phyloP scores from a whole-genome alignment of 2,113 vertebrate genomes.

The Oreochromis spilurus region DNA sequence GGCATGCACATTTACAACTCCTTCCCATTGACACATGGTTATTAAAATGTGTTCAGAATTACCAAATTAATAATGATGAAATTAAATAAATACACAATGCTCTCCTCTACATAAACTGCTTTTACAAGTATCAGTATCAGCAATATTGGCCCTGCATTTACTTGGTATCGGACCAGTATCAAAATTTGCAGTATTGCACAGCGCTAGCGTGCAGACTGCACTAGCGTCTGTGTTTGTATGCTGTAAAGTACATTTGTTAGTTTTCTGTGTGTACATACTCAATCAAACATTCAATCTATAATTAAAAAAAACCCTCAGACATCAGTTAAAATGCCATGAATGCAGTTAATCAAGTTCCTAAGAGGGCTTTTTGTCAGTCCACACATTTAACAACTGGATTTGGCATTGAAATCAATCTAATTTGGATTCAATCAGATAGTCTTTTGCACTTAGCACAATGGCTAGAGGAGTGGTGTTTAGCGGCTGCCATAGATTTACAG shows the following conservation, averaged over 20 bases:
- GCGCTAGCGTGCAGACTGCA: neutral
- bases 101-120: too few relatives aligned
- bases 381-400: conserved; percentile 49
- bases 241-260: neutral
- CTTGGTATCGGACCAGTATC: neutral
- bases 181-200: neutral
- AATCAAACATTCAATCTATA: neutral
- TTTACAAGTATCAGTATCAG: neutral
- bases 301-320: neutral
- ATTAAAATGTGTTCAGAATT: too few relatives aligned
- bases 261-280: neutral
- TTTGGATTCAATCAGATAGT: conserved; percentile 57
- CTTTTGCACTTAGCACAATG: conserved; percentile 21
- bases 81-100: too few relatives aligned
- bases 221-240: neutral
- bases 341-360: conserved; percentile 30
- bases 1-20: neutral
- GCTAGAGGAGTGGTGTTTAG: conserved; percentile 22
- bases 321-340: neutral
- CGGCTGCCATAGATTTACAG: conserved; percentile 53
- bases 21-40: too few relatives aligned
- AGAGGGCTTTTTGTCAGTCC: conserved; percentile 22
- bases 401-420: conserved; percentile 53
- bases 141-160: neutral
- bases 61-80: too few relatives aligned